phyloP scores from a whole-genome alignment of 2,113 vertebrate species.

The Nothobranchius kuhntae region DNA sequence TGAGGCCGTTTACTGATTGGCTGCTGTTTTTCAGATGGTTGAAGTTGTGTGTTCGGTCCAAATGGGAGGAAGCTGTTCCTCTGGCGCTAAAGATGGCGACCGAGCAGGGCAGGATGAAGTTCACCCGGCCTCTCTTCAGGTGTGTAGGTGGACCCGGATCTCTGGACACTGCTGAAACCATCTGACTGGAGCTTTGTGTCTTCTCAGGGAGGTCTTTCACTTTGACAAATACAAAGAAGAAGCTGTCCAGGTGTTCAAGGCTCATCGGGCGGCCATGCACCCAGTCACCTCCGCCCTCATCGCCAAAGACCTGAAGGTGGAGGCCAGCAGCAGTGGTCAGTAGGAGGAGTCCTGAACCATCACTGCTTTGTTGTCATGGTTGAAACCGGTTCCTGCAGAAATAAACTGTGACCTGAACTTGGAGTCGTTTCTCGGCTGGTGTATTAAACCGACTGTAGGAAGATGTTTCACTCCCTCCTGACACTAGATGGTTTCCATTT shows the following conservation, averaged over 20 bases:
- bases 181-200: background rate
- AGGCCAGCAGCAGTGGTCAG: constrained; percentile 39
- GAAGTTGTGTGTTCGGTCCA: constrained; percentile 87
- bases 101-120: constrained; percentile 96
- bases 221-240: constrained; percentile 85
- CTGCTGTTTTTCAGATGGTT: constrained; percentile 84
- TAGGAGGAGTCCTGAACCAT: background rate
- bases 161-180: too few relatives aligned
- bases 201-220: constrained; percentile 85
- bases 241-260: constrained; percentile 79
- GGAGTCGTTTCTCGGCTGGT: background rate
- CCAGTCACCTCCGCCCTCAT: constrained; percentile 87
- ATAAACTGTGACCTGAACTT: constrained; percentile 9
- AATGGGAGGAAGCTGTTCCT: constrained; percentile 90
- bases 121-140: constrained; percentile 93
- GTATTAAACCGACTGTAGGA: too few relatives aligned
- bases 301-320: constrained; percentile 86
- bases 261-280: constrained; percentile 85
- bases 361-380: too few relatives aligned
- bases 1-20: constrained; percentile 9
- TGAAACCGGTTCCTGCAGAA: constrained; percentile 3
- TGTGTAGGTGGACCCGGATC: constrained; percentile 43
- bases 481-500: too few relatives aligned
- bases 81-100: constrained; percentile 93
- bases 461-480: too few relatives aligned